Base-by-base conservation (phyloP, 2,797 vertebrate species). In the Crypturellus tataupa region DNA sequence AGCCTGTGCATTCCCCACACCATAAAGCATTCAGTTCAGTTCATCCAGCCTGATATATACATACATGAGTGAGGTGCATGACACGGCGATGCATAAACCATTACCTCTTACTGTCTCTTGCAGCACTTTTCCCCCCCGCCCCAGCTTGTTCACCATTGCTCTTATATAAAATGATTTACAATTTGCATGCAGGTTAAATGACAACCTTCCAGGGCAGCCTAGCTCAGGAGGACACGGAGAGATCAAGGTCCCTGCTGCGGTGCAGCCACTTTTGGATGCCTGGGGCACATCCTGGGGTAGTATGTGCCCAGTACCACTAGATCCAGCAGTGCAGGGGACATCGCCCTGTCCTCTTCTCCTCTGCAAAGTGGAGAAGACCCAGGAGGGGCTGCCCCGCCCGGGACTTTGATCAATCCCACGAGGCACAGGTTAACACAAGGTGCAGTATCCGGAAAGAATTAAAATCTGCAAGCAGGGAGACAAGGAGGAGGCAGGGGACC, bases 261-360 rank as follows among this genome's bases (percentile, higher is more conserved):
- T 10, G 14, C 10, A 1, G 10, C 15, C 9, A 29, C 44, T 75
- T 80, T 56, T 67, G 20, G 51, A 56, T 73, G 73, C 21, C 79
- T 6, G 2, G n/a, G 63, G n/a, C 31, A 42, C 42, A 42, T 42
- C 7, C 42, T 42, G 42, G 42, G 42, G 16, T 42, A 46, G 20
- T 14, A 29, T 3, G 5, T 68, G n/a, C 58, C 24, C 71, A 33
- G 42, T 33, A 37, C 16, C 47, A 31, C 33, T 55, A 5, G 7
- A 64, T 19, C 17, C 1, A 71, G 3, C 17, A 0, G 0, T 37
- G 33, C 21, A 60, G 40, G 17, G 24, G 24, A 25, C 16, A 49
- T 31, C 2, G 0, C n/a, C 37, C 4, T 12, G 29, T 27, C 37
- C 76, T 23, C 35, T 47, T 47, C 46, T 47, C 46, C 46, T 23